A percentile compares a stretch with the other conserved stretches of the same genome.
Evolutionary conservation across 2,888 invertebrate species (phyloP).

Genomic region (Tuta absoluta): DNA sequence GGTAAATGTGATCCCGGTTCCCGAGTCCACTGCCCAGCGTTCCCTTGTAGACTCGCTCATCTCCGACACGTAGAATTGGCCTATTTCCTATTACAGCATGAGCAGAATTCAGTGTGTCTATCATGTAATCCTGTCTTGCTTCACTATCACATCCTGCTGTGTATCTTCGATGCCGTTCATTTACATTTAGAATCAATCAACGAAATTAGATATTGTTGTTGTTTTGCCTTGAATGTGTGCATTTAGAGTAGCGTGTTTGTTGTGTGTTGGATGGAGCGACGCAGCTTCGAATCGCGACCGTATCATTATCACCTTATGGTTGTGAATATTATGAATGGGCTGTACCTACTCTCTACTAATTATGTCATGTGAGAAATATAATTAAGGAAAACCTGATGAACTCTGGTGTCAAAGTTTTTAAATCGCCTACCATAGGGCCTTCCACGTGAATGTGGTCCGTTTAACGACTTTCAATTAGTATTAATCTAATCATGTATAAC

Average conservation of each 20-base stretch:
- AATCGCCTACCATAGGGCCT: neutral
- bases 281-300: constrained; percentile 43
- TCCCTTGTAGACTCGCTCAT: constrained; percentile 20
- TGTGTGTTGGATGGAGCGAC: constrained; percentile 25
- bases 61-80: constrained; percentile 19
- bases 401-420: neutral
- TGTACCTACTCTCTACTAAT: no score
- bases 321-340: constrained; percentile 32
- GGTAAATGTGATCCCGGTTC: constrained; percentile 56
- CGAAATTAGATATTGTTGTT: constrained; percentile 31
- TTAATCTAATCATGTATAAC: no score
- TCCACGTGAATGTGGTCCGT: no score
- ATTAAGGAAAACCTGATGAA: no score
- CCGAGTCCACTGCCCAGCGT: constrained; percentile 41
- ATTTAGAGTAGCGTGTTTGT: constrained; percentile 34
- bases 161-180: neutral
- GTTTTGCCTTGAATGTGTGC: constrained; percentile 33
- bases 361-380: no score
- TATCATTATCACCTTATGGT: constrained; percentile 39
- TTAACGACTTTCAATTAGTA: no score
- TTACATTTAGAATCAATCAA: constrained; percentile 18
- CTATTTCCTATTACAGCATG: constrained; percentile 13
- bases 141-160: constrained; percentile 14
- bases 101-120: constrained; percentile 9
- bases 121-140: neutral